Conservation (phyloP, 2,113 vertebrate species). For the Daubentonia madagascariensis region DNA sequence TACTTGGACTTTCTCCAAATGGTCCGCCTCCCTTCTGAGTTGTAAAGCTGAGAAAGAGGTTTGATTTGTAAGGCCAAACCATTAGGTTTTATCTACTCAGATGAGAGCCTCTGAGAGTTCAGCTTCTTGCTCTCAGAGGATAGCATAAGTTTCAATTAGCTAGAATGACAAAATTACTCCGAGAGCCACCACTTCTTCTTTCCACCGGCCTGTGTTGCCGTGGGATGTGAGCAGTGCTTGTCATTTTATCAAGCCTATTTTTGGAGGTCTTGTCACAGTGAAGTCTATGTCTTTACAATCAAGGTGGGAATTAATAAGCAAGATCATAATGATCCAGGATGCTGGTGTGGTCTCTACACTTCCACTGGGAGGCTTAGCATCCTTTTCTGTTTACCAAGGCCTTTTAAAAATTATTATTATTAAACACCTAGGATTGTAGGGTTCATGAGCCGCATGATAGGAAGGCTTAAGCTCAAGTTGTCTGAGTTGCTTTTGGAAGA, state of each 20-base stretch:
- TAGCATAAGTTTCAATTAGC: neutral
- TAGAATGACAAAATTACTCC: neutral
- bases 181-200: neutral
- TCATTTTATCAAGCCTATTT: fast-evolving
- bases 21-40: slow-evolving; percentile 52
- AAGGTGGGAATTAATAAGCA: neutral
- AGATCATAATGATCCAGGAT: slow-evolving; percentile 60
- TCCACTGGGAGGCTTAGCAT: slow-evolving; percentile 70
- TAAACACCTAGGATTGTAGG: slow-evolving; percentile 83
- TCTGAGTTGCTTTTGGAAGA: slow-evolving; percentile 90
- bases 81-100: slow-evolving; percentile 56
- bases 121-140: slow-evolving; percentile 27
- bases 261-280: neutral
- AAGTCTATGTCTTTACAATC: neutral
- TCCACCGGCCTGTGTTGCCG: neutral
- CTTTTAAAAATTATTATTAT: slow-evolving; percentile 80
- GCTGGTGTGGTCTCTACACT: slow-evolving; percentile 53
- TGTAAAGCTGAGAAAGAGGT: slow-evolving; percentile 51
- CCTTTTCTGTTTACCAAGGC: slow-evolving; percentile 76
- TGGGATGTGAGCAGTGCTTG: neutral
- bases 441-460: slow-evolving; percentile 79
- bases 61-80: slow-evolving; percentile 22
- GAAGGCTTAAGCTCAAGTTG: slow-evolving; percentile 85
- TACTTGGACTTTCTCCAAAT: slow-evolving; percentile 62
- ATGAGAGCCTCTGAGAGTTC: slow-evolving; percentile 18